Evolutionary conservation across 2,888 invertebrate genomes (phyloP).

Genomic region (Leptodirus hochenwartii): DNA sequence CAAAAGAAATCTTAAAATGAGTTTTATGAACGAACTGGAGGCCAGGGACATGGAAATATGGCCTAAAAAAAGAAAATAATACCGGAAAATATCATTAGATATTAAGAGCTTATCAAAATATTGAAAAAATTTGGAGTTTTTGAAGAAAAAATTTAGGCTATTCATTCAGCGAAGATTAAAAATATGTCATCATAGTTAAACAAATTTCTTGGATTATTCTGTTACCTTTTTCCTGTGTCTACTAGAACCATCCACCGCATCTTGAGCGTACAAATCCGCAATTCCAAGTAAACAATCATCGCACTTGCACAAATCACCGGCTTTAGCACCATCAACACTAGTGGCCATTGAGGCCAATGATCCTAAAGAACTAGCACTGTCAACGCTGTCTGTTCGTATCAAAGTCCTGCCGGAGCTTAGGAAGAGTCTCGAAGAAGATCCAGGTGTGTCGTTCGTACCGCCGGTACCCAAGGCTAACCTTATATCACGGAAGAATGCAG

Average conservation of each 20-base stretch:
- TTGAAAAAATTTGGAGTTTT: too few relatives aligned
- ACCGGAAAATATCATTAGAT: too few relatives aligned
- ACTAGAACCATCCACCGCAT: constrained; percentile 25
- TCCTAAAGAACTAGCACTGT: constrained; percentile 39
- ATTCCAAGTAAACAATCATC: constrained; percentile 72
- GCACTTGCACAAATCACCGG: constrained; percentile 65
- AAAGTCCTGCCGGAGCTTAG: constrained; percentile 30
- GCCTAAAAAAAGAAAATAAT: too few relatives aligned
- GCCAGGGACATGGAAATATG: too few relatives aligned
- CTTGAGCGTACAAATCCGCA: constrained; percentile 50
- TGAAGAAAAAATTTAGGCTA: too few relatives aligned
- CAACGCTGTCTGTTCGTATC: constrained; percentile 58
- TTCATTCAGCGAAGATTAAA: too few relatives aligned
- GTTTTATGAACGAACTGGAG: too few relatives aligned
- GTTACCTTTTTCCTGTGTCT: constrained; percentile 41
- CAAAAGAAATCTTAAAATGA: too few relatives aligned
- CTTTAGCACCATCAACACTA: too few relatives aligned
- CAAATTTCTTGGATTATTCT: constrained; percentile 8
- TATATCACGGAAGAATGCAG: too few relatives aligned
- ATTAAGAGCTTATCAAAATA: too few relatives aligned
- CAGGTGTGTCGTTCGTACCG: constrained; percentile 1
- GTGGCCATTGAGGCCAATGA: constrained; percentile 45
- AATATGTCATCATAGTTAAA: not conserved
- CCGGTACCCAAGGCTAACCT: too few relatives aligned
- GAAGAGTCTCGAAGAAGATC: constrained; percentile 27